Percentiles rank a stretch among this genome's conserved stretches.
phyloP scores from a whole-genome alignment of 2,113 vertebrate genomes.

The Tupaia tana region DNA sequence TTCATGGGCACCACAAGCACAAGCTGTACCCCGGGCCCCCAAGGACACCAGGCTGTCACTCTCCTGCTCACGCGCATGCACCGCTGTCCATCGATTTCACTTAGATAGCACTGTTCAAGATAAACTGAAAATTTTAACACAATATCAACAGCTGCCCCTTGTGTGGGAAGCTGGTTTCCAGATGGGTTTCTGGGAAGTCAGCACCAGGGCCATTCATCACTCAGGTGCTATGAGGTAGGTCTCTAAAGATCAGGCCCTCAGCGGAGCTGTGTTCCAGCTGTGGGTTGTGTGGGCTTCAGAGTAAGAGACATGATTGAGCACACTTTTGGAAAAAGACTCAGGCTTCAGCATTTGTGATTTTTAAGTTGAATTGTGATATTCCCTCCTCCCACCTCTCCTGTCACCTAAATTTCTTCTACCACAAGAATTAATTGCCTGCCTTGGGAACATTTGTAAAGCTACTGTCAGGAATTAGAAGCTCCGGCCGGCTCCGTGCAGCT shows the following conservation, averaged over 20 bases:
- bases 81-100: not conserved
- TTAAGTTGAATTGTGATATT: conserved; percentile 27
- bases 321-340: not conserved
- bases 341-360: conserved; percentile 52
- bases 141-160: not conserved
- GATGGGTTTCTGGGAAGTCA: not conserved
- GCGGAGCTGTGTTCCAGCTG: not conserved
- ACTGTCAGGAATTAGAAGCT: not conserved
- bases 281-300: conserved; percentile 1
- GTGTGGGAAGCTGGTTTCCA: not conserved
- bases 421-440: not conserved
- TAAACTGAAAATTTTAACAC: not conserved
- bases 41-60: not conserved
- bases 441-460: conserved; percentile 1
- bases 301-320: not conserved
- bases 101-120: not conserved
- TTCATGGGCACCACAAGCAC: not conserved
- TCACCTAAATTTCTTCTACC: conserved; percentile 34
- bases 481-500: not conserved
- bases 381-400: not conserved
- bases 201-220: not conserved
- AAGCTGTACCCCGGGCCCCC: rapidly evolving
- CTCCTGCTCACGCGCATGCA: not conserved
- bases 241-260: not conserved
- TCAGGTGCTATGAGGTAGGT: not conserved